phyloP scores from a whole-genome alignment of 2,888 invertebrate genomes.

The Epistrophe eligans region DNA sequence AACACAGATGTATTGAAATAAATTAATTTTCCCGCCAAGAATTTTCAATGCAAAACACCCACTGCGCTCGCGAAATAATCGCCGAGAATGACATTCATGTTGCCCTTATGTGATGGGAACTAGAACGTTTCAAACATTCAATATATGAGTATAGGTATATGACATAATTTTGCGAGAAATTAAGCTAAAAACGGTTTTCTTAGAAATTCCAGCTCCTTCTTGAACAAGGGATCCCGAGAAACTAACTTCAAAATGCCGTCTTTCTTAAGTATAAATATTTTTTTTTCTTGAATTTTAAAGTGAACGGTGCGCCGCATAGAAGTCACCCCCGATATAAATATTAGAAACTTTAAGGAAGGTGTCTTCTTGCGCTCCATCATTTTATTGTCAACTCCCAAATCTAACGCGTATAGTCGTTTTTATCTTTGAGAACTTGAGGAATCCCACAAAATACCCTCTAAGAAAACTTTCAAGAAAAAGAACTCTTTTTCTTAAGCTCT shows the following conservation, averaged over 20 bases:
- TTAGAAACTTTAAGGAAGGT: slow-evolving; percentile 51
- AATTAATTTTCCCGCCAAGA: slow-evolving; percentile 40
- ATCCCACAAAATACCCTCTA: slow-evolving; percentile 47
- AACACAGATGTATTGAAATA: background rate
- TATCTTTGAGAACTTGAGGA: slow-evolving; percentile 40
- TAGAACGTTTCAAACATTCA: background rate
- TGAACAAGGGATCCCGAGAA: slow-evolving; percentile 82
- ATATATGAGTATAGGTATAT: background rate
- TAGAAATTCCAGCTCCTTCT: slow-evolving; percentile 77
- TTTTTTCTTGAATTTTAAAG: slow-evolving; percentile 77
- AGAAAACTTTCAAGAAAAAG: slow-evolving; percentile 29
- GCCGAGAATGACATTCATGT: background rate
- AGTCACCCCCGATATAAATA: slow-evolving; percentile 51
- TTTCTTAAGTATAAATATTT: slow-evolving; percentile 83
- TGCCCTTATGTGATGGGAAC: background rate
- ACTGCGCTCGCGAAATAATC: background rate
- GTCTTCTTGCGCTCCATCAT: slow-evolving; percentile 65
- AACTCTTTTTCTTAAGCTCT: slow-evolving; percentile 32
- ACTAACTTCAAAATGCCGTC: slow-evolving; percentile 81
- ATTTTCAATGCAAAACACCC: slow-evolving; percentile 2
- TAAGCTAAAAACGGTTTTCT: slow-evolving; percentile 39
- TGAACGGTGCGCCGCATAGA: slow-evolving; percentile 52
- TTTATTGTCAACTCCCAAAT: slow-evolving; percentile 61
- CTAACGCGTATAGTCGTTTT: slow-evolving; percentile 32
- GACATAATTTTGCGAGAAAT: slow-evolving; percentile 4